Evolutionary conservation across 2,113 vertebrate genomes (phyloP), one percentile per base, ranked within the genome.

Genomic region (Triplophysa rosa): DNA sequence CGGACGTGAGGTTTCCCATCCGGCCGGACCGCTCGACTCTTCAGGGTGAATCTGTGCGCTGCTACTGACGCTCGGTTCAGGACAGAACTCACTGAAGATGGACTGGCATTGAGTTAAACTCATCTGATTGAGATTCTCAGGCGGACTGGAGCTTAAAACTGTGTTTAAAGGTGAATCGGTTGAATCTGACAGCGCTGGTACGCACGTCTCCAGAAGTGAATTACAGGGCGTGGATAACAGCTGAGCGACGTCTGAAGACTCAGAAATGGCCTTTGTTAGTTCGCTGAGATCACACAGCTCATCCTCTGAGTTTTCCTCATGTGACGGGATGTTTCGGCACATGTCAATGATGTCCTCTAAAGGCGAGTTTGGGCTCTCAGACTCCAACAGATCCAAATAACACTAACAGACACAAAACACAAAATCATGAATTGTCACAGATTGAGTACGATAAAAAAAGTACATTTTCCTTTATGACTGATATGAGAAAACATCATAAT

Each of bases 321-420:
- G 79, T 67, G 63, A 29, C 12, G 67, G 40, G 52, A 24, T 58
- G 8, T 67, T 13, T 2, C 23, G 26, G 70, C 65, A 59, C 24
- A 67, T 64, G 29, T 65, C 52, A 1, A n/a, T 21, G 13, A 58
- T 61, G 2, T 80, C 52, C 40, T 21, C 70, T 67, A 62, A 40
- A 40, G 40, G 40, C 19, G 52, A 59, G 4, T 26, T 24, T 40
- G 56, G 52, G 23, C 40, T 29, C 12, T 81, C 71, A 61, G 71
- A 59, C 71, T 75, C 79, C 24, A 81, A n/a, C 64, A 68, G 24
- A 81, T 81, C 79, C 71, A 81, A 26, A 81, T 81, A 81, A 81
- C 52, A 26, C 79, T 81, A 9, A 33, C 0, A 13, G 9, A 67
- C 37, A 65, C 21, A 45, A 16, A 65, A 19, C 49, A 54, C 49